Evolutionary conservation across 1,140 invertebrate species (phyloP).

Genomic region (Sycophaga agraensis): DNA sequence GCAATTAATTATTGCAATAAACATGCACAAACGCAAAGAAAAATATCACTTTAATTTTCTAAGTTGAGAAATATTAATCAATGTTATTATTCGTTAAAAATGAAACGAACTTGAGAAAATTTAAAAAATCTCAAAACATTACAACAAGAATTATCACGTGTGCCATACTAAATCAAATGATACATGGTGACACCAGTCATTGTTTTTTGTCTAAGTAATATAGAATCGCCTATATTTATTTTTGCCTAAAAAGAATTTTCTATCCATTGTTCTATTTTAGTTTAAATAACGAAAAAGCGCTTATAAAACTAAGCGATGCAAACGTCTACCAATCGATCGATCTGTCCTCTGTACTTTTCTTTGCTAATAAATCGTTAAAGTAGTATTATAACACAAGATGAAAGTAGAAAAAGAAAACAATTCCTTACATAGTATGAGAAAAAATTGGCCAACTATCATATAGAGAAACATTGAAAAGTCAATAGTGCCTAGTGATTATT

Average conservation of each 20-base stretch:
- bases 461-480: neutral
- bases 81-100: neutral
- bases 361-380: slow-evolving; percentile 17
- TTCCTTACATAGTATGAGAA: neutral
- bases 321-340: slow-evolving; percentile 11
- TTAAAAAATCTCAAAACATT: neutral
- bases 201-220: neutral
- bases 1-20: neutral
- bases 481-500: neutral
- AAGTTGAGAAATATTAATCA: neutral
- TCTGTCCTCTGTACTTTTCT: neutral
- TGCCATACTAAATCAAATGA: slow-evolving; percentile 1
- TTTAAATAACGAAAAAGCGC: neutral
- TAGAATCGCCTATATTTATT: too few relatives aligned
- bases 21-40: neutral
- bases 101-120: neutral
- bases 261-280: neutral
- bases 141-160: neutral
- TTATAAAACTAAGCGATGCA: neutral
- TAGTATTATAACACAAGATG: slow-evolving; percentile 18
- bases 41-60: neutral
- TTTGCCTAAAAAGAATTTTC: neutral
- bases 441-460: neutral
- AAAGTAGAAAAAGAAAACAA: slow-evolving; percentile 15
- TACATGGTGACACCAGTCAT: slow-evolving; percentile 11